Evolutionary conservation across 1,140 invertebrate genomes (phyloP).

Genomic region (Berghia stephanieae): DNA sequence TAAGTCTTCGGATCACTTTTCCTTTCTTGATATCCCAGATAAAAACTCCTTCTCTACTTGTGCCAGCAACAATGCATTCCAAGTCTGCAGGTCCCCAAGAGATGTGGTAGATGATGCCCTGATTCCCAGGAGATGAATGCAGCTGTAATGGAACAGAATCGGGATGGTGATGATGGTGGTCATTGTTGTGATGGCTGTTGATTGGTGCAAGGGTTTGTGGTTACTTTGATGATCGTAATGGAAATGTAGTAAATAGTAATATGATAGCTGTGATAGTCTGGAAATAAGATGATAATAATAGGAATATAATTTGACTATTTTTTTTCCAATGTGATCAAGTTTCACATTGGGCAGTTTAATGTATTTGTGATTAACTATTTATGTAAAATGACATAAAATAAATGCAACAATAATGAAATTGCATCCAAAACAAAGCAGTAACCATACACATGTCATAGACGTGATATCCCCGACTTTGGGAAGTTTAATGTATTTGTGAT

Average conservation of each 20-base stretch:
- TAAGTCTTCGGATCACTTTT: constrained; percentile 61
- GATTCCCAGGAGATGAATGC: constrained; percentile 65
- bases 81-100: constrained; percentile 69
- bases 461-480: constrained; percentile 69
- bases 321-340: no score
- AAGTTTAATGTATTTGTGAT: no score
- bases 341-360: no score
- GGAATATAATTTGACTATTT: no score
- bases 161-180: no score
- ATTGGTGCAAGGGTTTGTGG: no score
- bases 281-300: no score
- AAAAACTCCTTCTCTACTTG: constrained; percentile 65
- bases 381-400: not conserved
- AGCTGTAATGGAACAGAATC: no score
- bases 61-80: constrained; percentile 68
- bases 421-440: not conserved
- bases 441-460: constrained; percentile 51
- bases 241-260: no score
- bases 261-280: no score
- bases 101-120: constrained; percentile 68
- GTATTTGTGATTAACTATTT: not conserved
- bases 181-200: no score
- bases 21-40: constrained; percentile 67
- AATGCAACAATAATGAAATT: not conserved
- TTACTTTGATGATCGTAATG: no score